A percentile compares a stretch with the other conserved stretches of the same genome.
phyloP scores from a whole-genome alignment of 2,888 invertebrate genomes.

The Calliphora vomitoria region DNA sequence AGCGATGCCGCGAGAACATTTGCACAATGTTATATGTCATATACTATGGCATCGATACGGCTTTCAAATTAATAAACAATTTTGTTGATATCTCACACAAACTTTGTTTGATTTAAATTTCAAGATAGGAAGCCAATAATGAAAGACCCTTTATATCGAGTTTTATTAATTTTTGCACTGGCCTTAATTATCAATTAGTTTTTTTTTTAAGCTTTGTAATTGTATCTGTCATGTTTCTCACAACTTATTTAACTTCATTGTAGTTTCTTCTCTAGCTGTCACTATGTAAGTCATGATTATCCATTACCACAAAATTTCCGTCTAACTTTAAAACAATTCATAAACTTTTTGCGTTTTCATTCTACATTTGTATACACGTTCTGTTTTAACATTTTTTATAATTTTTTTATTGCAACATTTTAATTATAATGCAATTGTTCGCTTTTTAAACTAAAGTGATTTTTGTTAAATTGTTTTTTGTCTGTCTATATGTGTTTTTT shows the following conservation, averaged over 20 bases:
- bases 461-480: slow-evolving; percentile 23
- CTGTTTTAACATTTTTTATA: not conserved
- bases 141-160: too few relatives aligned
- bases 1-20: too few relatives aligned
- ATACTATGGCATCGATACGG: too few relatives aligned
- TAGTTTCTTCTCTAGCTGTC: not conserved
- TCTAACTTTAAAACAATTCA: slow-evolving; percentile 18
- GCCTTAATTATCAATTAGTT: too few relatives aligned
- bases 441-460: slow-evolving; percentile 11
- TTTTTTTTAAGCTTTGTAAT: too few relatives aligned
- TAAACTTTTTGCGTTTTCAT: not conserved
- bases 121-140: too few relatives aligned
- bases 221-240: too few relatives aligned
- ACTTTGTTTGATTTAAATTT: too few relatives aligned
- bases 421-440: slow-evolving; percentile 55
- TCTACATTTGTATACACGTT: not conserved
- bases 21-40: too few relatives aligned
- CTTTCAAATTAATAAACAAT: too few relatives aligned
- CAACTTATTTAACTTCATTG: not conserved
- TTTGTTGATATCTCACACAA: too few relatives aligned
- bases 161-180: too few relatives aligned
- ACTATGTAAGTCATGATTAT: not conserved
- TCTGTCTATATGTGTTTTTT: not conserved
- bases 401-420: slow-evolving; percentile 40
- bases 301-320: not conserved